Conservation (phyloP, 2,113 vertebrate genomes). For the Misgurnus mizolepis region DNA sequence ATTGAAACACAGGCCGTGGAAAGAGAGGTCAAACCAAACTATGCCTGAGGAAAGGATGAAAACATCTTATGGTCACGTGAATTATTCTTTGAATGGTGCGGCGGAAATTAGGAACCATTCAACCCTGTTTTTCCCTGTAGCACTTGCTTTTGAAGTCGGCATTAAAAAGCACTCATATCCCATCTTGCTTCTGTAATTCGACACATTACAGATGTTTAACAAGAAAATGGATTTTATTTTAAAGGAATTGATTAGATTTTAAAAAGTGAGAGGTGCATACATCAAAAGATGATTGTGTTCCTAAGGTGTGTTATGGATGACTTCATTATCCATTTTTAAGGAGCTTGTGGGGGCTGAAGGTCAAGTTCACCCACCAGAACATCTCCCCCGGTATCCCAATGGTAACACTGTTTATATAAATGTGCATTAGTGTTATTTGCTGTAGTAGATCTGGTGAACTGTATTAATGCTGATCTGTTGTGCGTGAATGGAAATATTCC, state of each 20-base stretch:
- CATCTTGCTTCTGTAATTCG: too few relatives aligned
- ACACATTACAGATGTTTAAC: too few relatives aligned
- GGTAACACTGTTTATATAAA: neutral
- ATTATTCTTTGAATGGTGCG: neutral
- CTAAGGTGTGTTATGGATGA: too few relatives aligned
- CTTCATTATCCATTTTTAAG: neutral
- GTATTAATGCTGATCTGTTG: neutral
- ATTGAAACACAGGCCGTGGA: slow-evolving; percentile 4
- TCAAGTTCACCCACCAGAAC: neutral
- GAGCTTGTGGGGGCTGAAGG: neutral
- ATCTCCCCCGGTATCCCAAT: neutral
- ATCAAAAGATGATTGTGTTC: neutral
- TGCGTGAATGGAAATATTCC: slow-evolving; percentile 13
- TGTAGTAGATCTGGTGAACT: neutral
- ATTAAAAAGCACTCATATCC: too few relatives aligned
- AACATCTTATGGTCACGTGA: neutral
- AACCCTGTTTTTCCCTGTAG: neutral
- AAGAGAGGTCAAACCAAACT: slow-evolving; percentile 22
- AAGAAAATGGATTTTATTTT: neutral
- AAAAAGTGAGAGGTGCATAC: neutral
- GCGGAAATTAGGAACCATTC: neutral
- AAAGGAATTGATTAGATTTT: neutral
- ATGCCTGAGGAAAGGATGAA: slow-evolving; percentile 7
- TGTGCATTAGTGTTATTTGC: too few relatives aligned
- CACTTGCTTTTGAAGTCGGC: neutral